Conservation (phyloP, 2,888 invertebrate genomes). For the Caenorhabditis doughertyi region DNA sequence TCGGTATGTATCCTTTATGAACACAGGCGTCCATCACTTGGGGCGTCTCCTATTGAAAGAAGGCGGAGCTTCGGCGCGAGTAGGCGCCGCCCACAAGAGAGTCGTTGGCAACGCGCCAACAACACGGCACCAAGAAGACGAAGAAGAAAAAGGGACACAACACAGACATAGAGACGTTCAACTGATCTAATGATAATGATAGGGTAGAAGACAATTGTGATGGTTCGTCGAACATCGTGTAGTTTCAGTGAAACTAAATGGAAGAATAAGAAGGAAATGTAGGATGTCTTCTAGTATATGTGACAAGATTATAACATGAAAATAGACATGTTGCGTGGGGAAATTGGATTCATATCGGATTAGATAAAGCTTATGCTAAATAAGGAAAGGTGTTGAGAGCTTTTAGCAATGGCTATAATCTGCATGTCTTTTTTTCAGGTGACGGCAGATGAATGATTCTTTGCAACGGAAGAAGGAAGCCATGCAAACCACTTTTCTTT, state of each 20-base stretch:
- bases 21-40: conserved; percentile 40
- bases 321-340: conserved; percentile 46
- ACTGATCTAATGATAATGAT: conserved; percentile 38
- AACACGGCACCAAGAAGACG: conserved; percentile 25
- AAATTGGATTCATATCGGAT: conserved; percentile 21
- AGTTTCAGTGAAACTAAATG: conserved; percentile 23
- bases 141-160: not conserved
- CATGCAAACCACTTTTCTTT: conserved; percentile 12
- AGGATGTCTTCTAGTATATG: conserved; percentile 31
- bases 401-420: conserved; percentile 5
- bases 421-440: conserved; percentile 11
- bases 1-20: conserved; percentile 59
- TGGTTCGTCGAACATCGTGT: conserved; percentile 43
- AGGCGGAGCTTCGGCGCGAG: conserved; percentile 33
- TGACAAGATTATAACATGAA: conserved; percentile 39
- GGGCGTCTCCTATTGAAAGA: conserved; percentile 37
- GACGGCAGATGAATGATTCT: conserved; percentile 7
- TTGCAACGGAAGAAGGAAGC: conserved; percentile 40
- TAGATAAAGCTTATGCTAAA: conserved; percentile 24
- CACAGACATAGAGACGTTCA: conserved; percentile 30
- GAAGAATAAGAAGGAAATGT: not conserved
- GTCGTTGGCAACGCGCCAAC: conserved; percentile 48
- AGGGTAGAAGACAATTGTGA: conserved; percentile 21
- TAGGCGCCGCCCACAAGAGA: conserved; percentile 46
- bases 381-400: conserved; percentile 20